Conservation (phyloP, 2,797 vertebrate genomes). For the Parauchenoglanis punctatus region DNA sequence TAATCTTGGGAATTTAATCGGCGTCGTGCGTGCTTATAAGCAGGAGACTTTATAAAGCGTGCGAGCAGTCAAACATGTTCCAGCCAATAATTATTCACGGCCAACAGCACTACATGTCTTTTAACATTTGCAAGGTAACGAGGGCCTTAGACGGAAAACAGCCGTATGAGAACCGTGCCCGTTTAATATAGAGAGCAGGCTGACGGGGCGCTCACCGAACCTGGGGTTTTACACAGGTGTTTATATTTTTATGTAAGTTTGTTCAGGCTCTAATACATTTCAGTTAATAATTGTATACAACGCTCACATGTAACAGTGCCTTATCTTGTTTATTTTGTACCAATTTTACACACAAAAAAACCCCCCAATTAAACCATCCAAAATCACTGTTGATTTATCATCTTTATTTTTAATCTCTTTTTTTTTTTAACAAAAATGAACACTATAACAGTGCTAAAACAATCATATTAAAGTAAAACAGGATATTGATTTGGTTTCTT, state of each 20-base stretch:
- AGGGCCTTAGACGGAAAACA: neutral
- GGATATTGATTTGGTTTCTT: neutral
- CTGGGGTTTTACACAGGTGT: neutral
- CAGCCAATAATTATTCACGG: neutral
- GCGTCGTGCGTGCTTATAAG: neutral
- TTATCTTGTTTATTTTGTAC: slow-evolving; percentile 4
- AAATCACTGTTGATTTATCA: neutral
- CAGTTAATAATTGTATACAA: neutral
- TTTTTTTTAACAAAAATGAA: neutral
- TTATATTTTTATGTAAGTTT: neutral
- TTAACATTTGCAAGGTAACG: neutral
- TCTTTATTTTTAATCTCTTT: neutral
- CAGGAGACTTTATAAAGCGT: neutral
- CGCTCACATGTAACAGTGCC: neutral
- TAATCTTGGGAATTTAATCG: neutral
- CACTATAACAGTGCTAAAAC: neutral
- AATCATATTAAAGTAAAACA: neutral
- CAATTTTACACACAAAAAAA: neutral
- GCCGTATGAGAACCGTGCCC: too few relatives aligned
- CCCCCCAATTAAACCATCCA: neutral
- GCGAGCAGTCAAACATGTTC: neutral
- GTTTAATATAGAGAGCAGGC: too few relatives aligned
- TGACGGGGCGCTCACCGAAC: neutral
- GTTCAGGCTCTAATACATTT: neutral
- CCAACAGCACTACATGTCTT: neutral